These are phyloP conservation scores for Phalacrocorax brasilianus DNA, from an alignment of 2,113 vertebrate genomes.

Conservation along the genomic window DNA sequence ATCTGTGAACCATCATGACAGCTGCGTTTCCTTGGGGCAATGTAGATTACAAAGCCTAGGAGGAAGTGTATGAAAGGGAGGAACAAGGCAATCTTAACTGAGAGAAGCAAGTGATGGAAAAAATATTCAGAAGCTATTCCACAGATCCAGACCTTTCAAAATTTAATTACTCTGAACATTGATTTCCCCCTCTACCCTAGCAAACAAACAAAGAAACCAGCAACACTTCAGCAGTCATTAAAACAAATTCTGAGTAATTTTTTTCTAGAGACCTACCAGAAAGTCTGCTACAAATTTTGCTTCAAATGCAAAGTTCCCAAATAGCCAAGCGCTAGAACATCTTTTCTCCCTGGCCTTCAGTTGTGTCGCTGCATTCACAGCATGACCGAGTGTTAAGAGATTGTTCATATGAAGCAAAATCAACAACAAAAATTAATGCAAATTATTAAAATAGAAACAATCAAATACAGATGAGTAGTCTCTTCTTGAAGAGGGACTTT, in stretches of 20 bases:
- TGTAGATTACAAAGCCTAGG: neutral
- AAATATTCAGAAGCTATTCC: neutral
- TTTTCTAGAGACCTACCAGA: neutral
- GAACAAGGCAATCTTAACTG: neutral
- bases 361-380: neutral
- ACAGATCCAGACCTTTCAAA: neutral
- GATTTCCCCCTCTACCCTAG: neutral
- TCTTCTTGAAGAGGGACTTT: neutral
- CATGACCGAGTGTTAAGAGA: neutral
- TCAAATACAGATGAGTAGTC: neutral
- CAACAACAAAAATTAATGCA: neutral
- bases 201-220: neutral
- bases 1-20: constrained; percentile 48
- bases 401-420: neutral
- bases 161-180: neutral
- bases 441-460: neutral
- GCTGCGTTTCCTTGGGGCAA: constrained; percentile 44
- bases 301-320: neutral
- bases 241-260: neutral
- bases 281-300: neutral
- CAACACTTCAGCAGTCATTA: neutral
- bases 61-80: neutral
- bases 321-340: neutral
- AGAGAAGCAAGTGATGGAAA: neutral
- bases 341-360: neutral